A percentile compares a stretch with the other conserved stretches of the same genome.
These are phyloP conservation scores for Drosophila dives DNA, from an alignment of 2,888 invertebrate genomes.

Conservation along the genomic window DNA sequence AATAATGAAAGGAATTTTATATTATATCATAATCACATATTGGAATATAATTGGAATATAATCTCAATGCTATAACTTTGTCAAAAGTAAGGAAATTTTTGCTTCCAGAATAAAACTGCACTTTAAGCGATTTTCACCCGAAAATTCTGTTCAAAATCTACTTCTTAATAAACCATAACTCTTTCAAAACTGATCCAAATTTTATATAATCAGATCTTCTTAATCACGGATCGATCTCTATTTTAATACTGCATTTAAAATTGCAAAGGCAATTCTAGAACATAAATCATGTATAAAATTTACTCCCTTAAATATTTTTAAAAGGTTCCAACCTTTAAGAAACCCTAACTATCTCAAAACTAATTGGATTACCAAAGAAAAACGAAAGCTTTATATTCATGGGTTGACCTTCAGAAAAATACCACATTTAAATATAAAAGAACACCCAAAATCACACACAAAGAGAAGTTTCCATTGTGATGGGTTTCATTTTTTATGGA, in stretches of 20 bases:
- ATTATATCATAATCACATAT: background rate
- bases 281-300: background rate
- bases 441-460: background rate
- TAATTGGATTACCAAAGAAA: background rate
- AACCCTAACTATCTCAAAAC: no score
- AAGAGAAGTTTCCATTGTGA: background rate
- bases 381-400: background rate
- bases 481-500: background rate
- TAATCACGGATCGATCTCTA: background rate
- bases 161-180: background rate
- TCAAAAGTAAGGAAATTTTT: background rate
- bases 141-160: background rate
- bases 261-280: background rate
- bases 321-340: no score
- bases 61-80: background rate
- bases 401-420: background rate
- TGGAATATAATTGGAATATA: background rate
- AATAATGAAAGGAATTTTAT: background rate
- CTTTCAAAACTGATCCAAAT: background rate
- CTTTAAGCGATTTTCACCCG: background rate
- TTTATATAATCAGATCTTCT: no score
- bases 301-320: background rate
- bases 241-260: background rate
- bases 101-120: background rate
- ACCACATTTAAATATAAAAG: background rate